Evolutionary conservation across 1,140 invertebrate species (phyloP), one percentile per base, ranked within the genome.

Genomic region (Pseudomyrmex flavicornis): DNA sequence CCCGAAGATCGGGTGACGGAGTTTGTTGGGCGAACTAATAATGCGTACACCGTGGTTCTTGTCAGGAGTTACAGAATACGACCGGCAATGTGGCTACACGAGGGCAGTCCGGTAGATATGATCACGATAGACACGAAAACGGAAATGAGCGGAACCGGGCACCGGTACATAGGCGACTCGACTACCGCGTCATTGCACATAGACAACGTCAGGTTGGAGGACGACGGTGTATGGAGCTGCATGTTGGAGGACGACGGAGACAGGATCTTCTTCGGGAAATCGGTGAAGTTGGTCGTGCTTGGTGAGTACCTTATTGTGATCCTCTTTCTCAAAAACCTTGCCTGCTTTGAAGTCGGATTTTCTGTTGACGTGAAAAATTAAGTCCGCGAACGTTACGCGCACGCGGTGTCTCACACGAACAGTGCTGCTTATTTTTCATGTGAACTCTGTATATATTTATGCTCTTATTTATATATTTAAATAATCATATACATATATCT

Each of bases 141-240:
- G 72, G 94, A 94, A 82, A 92, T 93, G 93, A 94, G 93, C 77
- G 93, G 93, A 3, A 94, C 93, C 2, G 95, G 94, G 20, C 95
- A 95, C 73, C 91, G 95, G 61, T 95, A 95, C 79, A 93, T 93
- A 17, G 91, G 94, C n/a, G 95, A 95, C 82, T 93, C 93, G 4
- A 93, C 95, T 82, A 95, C 95, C 62, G 96, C 96, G 0, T 95
- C 95, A 82, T 93, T 97, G 84, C 95, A 95, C 83, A 96, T 97
- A 84, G 95, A 95, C 84, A 96, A 96, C 90, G 96, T 96, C 12
- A 94, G 96, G 87, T 93, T 96, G 22, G 96, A 96, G 88, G 96
- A 97, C 86, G 96, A 96, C 84, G 96, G 96, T 70, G 95, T 95
- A 86, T 97, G 96, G 96, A 95, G 95, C 82, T 97, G 96, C 89